These are phyloP conservation scores for Drosophila busckii DNA, from an alignment of 1,140 invertebrate species.

Conservation along the genomic window DNA sequence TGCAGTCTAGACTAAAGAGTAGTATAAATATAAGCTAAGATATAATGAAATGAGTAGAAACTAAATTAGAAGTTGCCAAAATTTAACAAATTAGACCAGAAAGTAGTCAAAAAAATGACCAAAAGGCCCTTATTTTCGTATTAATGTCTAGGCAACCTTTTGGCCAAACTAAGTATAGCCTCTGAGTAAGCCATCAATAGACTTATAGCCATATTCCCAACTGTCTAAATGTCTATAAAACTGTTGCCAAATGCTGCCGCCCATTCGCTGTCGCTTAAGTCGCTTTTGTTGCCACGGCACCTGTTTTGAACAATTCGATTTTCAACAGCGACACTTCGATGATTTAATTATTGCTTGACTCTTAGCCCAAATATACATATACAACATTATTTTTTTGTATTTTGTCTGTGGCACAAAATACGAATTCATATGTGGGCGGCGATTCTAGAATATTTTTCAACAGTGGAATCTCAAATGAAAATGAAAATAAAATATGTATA, in stretches of 20 bases:
- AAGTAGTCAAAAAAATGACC: no score
- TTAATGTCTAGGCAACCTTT: not conserved
- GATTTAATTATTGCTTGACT: constrained; percentile 68
- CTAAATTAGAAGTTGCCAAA: no score
- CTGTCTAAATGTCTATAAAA: constrained; percentile 6
- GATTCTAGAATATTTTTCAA: constrained; percentile 23
- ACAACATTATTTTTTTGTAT: constrained; percentile 40
- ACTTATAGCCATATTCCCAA: not conserved
- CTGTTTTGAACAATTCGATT: constrained; percentile 73
- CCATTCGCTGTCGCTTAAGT: constrained; percentile 38
- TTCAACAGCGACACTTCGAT: constrained; percentile 55
- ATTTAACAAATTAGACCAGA: no score
- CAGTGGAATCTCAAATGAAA: constrained; percentile 17
- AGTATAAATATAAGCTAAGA: no score
- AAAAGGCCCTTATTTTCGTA: no score
- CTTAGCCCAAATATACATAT: no score
- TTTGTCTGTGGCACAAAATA: constrained; percentile 22
- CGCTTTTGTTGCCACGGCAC: constrained; percentile 44
- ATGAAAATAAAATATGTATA: constrained; percentile 34
- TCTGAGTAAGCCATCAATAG: not conserved
- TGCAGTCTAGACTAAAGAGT: no score
- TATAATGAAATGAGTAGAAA: no score
- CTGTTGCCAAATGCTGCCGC: constrained; percentile 55
- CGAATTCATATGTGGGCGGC: constrained; percentile 43
- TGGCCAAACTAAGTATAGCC: no score